Evolutionary conservation across 2,113 vertebrate genomes (phyloP).

Genomic region (Sinosuthora webbiana): DNA sequence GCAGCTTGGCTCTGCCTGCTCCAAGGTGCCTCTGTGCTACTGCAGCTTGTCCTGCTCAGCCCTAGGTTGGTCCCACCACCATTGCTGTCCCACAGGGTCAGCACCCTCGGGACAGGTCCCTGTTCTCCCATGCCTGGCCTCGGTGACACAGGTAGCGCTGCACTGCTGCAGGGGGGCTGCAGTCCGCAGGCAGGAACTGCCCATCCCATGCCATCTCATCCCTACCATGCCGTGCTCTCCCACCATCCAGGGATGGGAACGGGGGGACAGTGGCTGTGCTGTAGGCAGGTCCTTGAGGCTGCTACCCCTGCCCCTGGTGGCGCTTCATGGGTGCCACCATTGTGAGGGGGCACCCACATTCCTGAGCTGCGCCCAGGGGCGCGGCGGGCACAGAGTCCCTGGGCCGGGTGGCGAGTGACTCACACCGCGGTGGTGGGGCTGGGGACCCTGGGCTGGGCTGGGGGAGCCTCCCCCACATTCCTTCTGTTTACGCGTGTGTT

Average conservation of each 20-base stretch:
- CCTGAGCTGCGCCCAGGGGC: neutral
- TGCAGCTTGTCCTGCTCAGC: neutral
- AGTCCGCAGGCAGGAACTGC: neutral
- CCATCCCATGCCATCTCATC: neutral
- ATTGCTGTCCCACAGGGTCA: neutral
- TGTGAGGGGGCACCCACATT: neutral
- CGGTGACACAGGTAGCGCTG: neutral
- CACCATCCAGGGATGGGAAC: neutral
- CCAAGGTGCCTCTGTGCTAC: neutral
- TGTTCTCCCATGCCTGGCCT: neutral
- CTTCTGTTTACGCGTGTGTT: slow-evolving; percentile 95
- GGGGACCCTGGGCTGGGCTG: neutral
- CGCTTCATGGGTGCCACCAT: fast-evolving
- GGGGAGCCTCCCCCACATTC: slow-evolving; percentile 78
- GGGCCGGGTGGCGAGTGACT: neutral
- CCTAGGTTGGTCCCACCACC: neutral
- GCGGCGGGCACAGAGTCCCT: fast-evolving
- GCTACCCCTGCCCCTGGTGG: fast-evolving
- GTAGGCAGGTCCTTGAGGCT: neutral
- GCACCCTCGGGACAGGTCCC: neutral
- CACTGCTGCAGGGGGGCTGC: neutral
- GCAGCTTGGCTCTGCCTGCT: neutral
- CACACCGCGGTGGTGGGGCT: neutral
- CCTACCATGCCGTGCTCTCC: no score
- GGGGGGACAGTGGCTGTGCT: fast-evolving